Evolutionary conservation across 2,888 invertebrate species (phyloP).

Genomic region (Archips xylosteana): DNA sequence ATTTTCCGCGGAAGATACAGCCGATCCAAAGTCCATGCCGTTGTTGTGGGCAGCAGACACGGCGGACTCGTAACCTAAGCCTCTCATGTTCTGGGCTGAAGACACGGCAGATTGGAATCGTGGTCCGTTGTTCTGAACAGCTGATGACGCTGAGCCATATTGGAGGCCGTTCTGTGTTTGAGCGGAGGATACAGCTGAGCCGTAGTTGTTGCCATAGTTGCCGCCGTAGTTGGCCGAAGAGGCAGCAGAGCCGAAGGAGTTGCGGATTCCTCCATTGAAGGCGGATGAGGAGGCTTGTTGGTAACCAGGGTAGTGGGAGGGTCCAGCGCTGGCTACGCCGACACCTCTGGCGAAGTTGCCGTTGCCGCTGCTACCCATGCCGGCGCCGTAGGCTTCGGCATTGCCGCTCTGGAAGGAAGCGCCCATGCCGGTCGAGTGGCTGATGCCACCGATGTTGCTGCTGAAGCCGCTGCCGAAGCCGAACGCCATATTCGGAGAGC

Average conservation of each 20-base stretch:
- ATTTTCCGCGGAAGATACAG: slow-evolving; percentile 48
- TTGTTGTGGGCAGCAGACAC: slow-evolving; percentile 59
- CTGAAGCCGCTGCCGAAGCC: slow-evolving; percentile 76
- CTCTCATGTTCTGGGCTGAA: slow-evolving; percentile 55
- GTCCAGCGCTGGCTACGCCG: slow-evolving; percentile 65
- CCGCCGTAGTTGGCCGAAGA: slow-evolving; percentile 64
- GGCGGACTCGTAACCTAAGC: slow-evolving; percentile 59
- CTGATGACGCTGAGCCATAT: slow-evolving; percentile 56
- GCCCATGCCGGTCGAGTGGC: slow-evolving; percentile 70
- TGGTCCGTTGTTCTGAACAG: slow-evolving; percentile 51
- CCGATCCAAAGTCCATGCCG: slow-evolving; percentile 53
- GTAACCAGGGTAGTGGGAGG: slow-evolving; percentile 46
- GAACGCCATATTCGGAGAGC: slow-evolving; percentile 70
- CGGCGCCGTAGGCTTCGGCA: slow-evolving; percentile 68
- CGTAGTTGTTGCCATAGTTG: slow-evolving; percentile 60
- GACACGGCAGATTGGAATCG: slow-evolving; percentile 56
- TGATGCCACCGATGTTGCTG: slow-evolving; percentile 75
- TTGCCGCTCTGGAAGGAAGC: slow-evolving; percentile 68
- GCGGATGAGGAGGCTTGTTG: slow-evolving; percentile 45
- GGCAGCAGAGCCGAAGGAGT: slow-evolving; percentile 55
- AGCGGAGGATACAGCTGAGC: slow-evolving; percentile 63
- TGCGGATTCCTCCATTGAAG: slow-evolving; percentile 50
- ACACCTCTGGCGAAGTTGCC: slow-evolving; percentile 63
- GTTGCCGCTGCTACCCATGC: slow-evolving; percentile 59
- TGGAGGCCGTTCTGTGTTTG: slow-evolving; percentile 56